A percentile compares a stretch with the other conserved stretches of the same genome.
Evolutionary conservation across 1,140 invertebrate species (phyloP).

Genomic region (Drosophila rufa): DNA sequence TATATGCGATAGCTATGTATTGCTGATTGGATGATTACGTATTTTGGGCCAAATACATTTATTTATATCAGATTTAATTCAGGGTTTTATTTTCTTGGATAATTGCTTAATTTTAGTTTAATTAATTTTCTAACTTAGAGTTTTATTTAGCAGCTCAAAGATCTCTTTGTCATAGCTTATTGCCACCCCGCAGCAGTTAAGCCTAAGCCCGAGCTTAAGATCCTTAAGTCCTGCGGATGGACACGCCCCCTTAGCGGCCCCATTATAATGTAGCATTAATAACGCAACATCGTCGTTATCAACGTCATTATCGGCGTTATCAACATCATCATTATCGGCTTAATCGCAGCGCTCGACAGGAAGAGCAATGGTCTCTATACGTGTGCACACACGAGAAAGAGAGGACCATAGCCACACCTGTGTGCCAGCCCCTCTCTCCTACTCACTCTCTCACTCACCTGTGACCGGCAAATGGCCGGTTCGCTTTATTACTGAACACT

Average conservation of each 20-base stretch:
- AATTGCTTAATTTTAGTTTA: too few relatives aligned
- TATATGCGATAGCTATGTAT: not conserved
- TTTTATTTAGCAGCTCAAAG: not conserved
- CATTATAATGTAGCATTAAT: slow-evolving; percentile 52
- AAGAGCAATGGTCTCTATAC: slow-evolving; percentile 34
- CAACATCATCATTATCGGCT: slow-evolving; percentile 56
- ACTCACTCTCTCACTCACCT: slow-evolving; percentile 15
- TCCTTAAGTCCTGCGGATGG: slow-evolving; percentile 1
- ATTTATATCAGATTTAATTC: too few relatives aligned
- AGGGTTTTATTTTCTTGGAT: too few relatives aligned
- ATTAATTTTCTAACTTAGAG: too few relatives aligned
- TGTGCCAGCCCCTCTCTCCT: slow-evolving; percentile 7
- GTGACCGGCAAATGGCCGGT: slow-evolving; percentile 29
- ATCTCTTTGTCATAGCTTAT: not conserved
- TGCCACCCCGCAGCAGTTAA: not conserved
- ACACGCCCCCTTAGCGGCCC: not conserved
- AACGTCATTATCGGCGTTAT: slow-evolving; percentile 43
- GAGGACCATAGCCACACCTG: slow-evolving; percentile 23
- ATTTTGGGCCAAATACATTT: too few relatives aligned
- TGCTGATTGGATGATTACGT: not conserved
- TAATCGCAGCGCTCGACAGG: slow-evolving; percentile 42
- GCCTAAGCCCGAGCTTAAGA: not conserved
- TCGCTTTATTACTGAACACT: slow-evolving; percentile 32
- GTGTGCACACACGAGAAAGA: slow-evolving; percentile 1
- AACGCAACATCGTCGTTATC: slow-evolving; percentile 37